Evolutionary conservation across 2,113 vertebrate species (phyloP), one percentile per base, ranked within the genome.

Genomic region (Hirundichthys speculiger): DNA sequence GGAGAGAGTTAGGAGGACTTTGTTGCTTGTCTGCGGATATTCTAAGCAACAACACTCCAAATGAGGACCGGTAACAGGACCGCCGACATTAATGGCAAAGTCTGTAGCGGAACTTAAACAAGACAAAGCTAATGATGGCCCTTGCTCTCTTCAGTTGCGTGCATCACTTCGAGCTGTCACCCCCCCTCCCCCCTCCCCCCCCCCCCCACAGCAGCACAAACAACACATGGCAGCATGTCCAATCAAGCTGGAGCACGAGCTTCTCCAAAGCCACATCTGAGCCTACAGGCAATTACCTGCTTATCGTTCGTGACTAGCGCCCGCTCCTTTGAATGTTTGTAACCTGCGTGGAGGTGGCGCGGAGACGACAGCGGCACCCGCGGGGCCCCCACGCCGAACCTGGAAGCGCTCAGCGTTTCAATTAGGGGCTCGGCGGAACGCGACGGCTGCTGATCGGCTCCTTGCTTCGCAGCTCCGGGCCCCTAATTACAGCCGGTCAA

Each of bases 271-370:
- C 81, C 80, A 5, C 70, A 79, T 80, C 64, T 27, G 64, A 73
- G 83, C 70, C 82, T 67, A 40, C 66, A 71, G 81, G 79, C 86
- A 86, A 89, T 89, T 89, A 87, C 81, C 84, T 77, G 70, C 88
- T 86, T 87, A 90, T 86, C 76, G 64, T 58, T 64, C 39, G 51
- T 21, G 75, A 85, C 83, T 77, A 58, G 55, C 61, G 20, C 73
- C 75, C 56, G 57, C 77, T 73, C 68, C 38, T 67, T 69, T 77
- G 58, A 62, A 74, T 72, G 85, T 84, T 86, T 82, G 85, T 85
- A 81, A 71, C 52, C 14, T 60, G 46, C 21, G 38, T 56, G 61
- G 64, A 71, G 71, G 81, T 68, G 77, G 68, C 5, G 38, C 19
- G 3, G 22, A 71, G 66, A 69, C 25, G 70, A 73, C 82, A 79